These are phyloP conservation scores for Coracopsis vasa DNA, from an alignment of 2,113 vertebrate genomes.

Conservation along the genomic window DNA sequence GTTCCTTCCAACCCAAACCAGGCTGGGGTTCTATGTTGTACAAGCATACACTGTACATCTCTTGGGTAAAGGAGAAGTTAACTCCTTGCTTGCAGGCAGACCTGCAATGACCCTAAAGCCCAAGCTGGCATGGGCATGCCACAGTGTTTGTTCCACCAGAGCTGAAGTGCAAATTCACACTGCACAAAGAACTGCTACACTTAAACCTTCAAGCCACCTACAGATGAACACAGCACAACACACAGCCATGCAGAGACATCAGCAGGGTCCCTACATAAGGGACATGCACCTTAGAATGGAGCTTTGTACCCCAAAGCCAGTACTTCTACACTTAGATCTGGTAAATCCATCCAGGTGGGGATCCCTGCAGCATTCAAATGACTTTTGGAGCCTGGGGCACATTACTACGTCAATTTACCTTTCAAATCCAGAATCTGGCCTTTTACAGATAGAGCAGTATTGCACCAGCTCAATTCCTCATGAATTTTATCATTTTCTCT, in stretches of 20 bases:
- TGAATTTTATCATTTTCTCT: neutral
- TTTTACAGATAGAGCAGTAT: neutral
- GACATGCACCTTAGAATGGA: neutral
- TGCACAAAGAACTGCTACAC: rapidly evolving
- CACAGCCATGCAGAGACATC: neutral
- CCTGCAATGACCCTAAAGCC: neutral
- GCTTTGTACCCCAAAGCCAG: neutral
- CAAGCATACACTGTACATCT: rapidly evolving
- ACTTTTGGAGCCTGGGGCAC: neutral
- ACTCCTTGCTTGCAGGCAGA: neutral
- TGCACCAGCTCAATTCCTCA: neutral
- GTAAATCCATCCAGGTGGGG: neutral
- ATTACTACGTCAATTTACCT: neutral
- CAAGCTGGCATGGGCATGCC: no score
- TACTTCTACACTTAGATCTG: neutral
- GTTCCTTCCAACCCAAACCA: neutral
- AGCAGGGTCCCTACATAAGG: rapidly evolving
- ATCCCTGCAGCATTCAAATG: neutral
- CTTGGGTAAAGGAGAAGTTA: neutral
- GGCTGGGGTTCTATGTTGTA: neutral
- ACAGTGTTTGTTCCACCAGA: neutral
- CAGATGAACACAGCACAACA: neutral
- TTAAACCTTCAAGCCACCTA: neutral
- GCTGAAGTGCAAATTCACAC: neutral
- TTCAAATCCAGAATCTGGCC: neutral